Conservation (phyloP, 2,888 invertebrate species). For the Heliconius cydno region DNA sequence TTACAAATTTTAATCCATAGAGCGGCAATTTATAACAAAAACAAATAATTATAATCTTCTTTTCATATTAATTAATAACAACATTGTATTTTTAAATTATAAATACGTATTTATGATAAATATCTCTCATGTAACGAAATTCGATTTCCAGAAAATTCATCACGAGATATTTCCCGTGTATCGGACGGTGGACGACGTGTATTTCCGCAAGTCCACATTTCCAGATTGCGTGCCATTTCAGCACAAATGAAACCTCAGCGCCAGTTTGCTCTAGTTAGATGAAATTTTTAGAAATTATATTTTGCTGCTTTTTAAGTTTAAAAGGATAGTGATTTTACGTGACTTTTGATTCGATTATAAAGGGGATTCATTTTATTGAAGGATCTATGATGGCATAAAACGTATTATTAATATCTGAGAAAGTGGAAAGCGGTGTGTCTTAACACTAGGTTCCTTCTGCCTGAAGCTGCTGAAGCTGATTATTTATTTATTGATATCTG, state of each 20-base stretch:
- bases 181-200: constrained; percentile 19
- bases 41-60: not conserved
- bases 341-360: not conserved
- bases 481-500: not conserved
- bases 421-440: too few species aligned
- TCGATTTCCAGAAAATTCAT: constrained; percentile 17
- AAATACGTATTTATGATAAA: not conserved
- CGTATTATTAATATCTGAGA: not conserved
- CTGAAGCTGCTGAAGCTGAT: too few species aligned
- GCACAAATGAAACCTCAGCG: constrained; percentile 23
- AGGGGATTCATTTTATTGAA: not conserved
- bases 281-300: not conserved
- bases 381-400: not conserved
- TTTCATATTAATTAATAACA: not conserved
- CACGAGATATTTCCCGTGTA: constrained; percentile 13
- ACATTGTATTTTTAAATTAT: not conserved
- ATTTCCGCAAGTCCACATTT: constrained; percentile 44
- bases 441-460: too few species aligned
- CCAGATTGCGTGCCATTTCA: constrained; percentile 45
- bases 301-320: not conserved
- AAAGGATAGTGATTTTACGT: not conserved
- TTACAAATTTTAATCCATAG: not conserved
- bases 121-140: not conserved
- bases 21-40: not conserved
- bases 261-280: constrained; percentile 9